phyloP scores from a whole-genome alignment of 1,140 invertebrate species.

The Dysdera silvatica region DNA sequence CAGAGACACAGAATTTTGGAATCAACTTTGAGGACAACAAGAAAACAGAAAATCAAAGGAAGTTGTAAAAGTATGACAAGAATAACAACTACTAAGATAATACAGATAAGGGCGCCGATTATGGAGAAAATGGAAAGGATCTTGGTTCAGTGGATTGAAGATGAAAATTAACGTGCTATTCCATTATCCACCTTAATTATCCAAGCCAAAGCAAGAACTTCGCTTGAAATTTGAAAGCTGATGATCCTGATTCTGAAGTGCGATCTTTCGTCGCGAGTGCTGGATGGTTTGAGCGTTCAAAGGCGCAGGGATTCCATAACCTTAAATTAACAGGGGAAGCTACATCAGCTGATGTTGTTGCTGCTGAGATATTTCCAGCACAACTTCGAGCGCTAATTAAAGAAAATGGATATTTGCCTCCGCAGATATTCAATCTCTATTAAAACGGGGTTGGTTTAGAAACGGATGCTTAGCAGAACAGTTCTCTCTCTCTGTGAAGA shows the following conservation, averaged over 20 bases:
- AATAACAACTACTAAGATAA: conserved; percentile 1
- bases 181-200: too few species aligned
- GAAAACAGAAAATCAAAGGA: conserved; percentile 12
- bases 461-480: too few species aligned
- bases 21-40: conserved; percentile 11
- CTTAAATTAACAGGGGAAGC: background rate
- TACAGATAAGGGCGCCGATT: background rate
- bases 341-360: background rate
- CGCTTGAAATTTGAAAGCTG: background rate
- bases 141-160: background rate
- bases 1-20: conserved; percentile 6
- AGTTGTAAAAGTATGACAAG: conserved; percentile 4
- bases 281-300: background rate
- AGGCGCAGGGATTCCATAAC: background rate
- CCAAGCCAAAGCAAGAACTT: background rate
- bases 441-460: background rate
- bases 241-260: background rate
- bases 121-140: background rate
- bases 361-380: background rate
- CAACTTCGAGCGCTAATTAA: background rate
- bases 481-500: too few species aligned
- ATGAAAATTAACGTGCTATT: background rate
- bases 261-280: background rate
- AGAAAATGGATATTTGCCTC: background rate
- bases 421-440: background rate